Evolutionary conservation across 2,888 invertebrate species (phyloP), one percentile per base, ranked within the genome.

Genomic region (Hybos culiciformis): DNA sequence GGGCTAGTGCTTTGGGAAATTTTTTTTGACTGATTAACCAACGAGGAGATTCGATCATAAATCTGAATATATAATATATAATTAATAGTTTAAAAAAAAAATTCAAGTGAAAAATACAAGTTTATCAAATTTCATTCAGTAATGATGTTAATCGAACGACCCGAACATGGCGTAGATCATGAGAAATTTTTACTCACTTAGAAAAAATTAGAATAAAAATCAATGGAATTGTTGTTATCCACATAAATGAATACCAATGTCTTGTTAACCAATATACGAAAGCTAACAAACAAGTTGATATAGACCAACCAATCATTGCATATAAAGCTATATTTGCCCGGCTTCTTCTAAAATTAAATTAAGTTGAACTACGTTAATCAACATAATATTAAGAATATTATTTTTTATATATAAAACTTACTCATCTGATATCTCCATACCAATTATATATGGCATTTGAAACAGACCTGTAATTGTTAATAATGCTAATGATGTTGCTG

Each of bases 21-120:
- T 69, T 69, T 32, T 70, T 70, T 54, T 69, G 68, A 48, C 70
- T 68, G 59, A 72, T 72, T 50, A 77, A 66, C 78, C 78, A 78
- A 47, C 76, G 68, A 4, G 78, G 78, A 36, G 78, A 78, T 65
- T 78, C 78, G 47, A 77, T 72, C 55, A 76, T 65, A 53, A 68
- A 70, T 60, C 77, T 77, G 53, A n/a, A n/a, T 29, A 29, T n/a
- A 29, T 29, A 29, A 29, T 29, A 29, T 29, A n/a, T 12, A 29
- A 29, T 12, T 29, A 29, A 29, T 5, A 2, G 12, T n/a, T n/a
- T n/a, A 29, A 29, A n/a, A n/a, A n/a, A 5, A 5, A 5, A 29
- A n/a, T 29, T 26, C 26, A 12, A 29, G 12, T 26, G n/a, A n/a
- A n/a, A n/a, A n/a, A n/a, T n/a, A n/a, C n/a, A n/a, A n/a, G n/a